phyloP scores from a whole-genome alignment of 2,888 invertebrate species.

The Papilio demoleus region DNA sequence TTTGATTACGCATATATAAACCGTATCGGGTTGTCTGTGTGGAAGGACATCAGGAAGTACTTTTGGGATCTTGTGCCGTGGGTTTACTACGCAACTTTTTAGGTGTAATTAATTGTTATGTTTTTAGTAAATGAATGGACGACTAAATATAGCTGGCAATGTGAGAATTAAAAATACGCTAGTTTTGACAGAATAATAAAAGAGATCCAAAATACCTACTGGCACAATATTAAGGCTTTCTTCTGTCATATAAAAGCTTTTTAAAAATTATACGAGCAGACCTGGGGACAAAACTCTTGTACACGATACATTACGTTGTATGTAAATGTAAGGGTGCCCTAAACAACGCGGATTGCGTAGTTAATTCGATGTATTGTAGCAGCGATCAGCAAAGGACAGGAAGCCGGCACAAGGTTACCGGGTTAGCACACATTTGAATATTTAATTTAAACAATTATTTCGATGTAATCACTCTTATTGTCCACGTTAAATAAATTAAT shows the following conservation, averaged over 20 bases:
- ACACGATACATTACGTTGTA: slow-evolving; percentile 38
- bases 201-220: too few relatives aligned
- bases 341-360: slow-evolving; percentile 48
- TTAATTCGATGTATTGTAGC: slow-evolving; percentile 42
- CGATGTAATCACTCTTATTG: not conserved
- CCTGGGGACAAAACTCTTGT: not conserved
- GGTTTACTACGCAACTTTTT: not conserved
- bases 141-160: not conserved
- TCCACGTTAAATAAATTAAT: not conserved
- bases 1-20: slow-evolving; percentile 32
- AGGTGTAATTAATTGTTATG: slow-evolving; percentile 23
- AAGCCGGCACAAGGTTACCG: slow-evolving; percentile 43
- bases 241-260: too few relatives aligned
- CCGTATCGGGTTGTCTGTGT: slow-evolving; percentile 19
- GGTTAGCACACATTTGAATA: slow-evolving; percentile 28
- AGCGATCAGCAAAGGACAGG: slow-evolving; percentile 45
- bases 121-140: not conserved
- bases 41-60: slow-evolving; percentile 36
- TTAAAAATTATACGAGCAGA: not conserved
- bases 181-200: not conserved
- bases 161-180: not conserved
- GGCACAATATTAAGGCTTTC: too few relatives aligned
- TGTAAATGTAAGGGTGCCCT: slow-evolving; percentile 46
- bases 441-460: not conserved
- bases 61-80: not conserved